phyloP scores from a whole-genome alignment of 2,113 vertebrate species.

The Bubo blakistoni region DNA sequence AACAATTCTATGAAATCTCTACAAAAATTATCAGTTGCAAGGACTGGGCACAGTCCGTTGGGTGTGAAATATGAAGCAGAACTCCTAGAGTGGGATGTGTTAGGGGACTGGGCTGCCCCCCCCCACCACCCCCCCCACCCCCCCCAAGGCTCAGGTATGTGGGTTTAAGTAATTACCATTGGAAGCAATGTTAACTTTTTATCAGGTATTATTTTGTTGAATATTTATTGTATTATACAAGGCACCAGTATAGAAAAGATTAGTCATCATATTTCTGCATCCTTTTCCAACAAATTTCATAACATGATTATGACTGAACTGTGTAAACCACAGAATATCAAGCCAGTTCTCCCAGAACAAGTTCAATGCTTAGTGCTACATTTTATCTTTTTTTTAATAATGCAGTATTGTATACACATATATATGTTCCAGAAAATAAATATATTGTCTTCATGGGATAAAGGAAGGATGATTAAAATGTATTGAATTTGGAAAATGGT shows the following conservation, averaged over 20 bases:
- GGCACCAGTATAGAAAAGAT: background rate
- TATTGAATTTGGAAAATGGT: background rate
- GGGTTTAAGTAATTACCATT: background rate
- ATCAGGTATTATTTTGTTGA: background rate
- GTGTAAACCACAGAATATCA: background rate
- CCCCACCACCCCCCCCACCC: accelerated
- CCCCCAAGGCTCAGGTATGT: background rate
- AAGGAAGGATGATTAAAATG: background rate
- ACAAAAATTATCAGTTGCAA: background rate
- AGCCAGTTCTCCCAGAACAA: background rate
- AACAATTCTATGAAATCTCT: background rate
- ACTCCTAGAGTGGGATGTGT: background rate
- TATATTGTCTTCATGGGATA: background rate
- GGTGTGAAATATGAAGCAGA: background rate
- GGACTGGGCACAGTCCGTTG: background rate
- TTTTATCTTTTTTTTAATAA: background rate
- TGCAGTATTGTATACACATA: background rate
- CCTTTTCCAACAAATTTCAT: background rate
- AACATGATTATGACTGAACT: background rate
- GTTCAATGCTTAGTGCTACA: background rate
- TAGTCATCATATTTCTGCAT: background rate
- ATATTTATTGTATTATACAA: background rate
- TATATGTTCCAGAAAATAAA: background rate
- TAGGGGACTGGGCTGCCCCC: accelerated
- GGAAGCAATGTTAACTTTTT: background rate